phyloP scores from a whole-genome alignment of 2,113 vertebrate species.

The Stictonetta naevosa region DNA sequence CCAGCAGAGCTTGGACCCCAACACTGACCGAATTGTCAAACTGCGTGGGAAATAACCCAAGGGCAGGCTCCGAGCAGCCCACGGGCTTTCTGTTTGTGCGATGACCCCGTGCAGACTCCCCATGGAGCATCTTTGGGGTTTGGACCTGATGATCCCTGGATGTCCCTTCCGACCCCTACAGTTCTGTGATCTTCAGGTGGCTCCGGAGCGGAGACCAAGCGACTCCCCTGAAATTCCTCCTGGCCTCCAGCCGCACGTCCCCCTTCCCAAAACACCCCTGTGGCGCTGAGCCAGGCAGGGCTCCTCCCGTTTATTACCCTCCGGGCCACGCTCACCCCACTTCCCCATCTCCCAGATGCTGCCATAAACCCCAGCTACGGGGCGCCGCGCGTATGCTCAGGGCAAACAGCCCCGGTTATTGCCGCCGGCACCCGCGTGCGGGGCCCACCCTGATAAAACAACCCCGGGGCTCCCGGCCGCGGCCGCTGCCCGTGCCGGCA shows the following conservation, averaged over 20 bases:
- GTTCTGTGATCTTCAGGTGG: neutral
- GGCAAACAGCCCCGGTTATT: conserved; percentile 4
- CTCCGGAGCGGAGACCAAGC: neutral
- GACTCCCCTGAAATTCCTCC: neutral
- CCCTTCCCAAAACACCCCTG: neutral
- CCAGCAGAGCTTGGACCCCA: neutral
- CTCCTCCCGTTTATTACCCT: conserved; percentile 37
- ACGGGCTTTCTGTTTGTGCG: fast-evolving
- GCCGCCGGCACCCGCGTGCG: neutral
- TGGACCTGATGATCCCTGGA: no score
- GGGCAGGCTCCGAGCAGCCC: fast-evolving
- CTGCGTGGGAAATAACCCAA: fast-evolving
- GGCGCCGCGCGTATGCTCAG: neutral
- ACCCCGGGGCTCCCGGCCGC: neutral
- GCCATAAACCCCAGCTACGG: conserved; percentile 23
- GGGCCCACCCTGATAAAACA: neutral
- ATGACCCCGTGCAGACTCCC: fast-evolving
- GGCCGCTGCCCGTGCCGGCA: neutral
- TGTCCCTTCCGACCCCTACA: no score
- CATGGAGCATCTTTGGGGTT: neutral
- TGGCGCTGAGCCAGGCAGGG: neutral
- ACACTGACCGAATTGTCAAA: neutral
- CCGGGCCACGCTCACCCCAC: neutral
- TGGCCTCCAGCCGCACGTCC: neutral
- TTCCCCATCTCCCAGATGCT: conserved; percentile 68